Evolutionary conservation across 1,140 invertebrate species (phyloP), one percentile per base, ranked within the genome.

Genomic region (Saccostrea cuccullata): DNA sequence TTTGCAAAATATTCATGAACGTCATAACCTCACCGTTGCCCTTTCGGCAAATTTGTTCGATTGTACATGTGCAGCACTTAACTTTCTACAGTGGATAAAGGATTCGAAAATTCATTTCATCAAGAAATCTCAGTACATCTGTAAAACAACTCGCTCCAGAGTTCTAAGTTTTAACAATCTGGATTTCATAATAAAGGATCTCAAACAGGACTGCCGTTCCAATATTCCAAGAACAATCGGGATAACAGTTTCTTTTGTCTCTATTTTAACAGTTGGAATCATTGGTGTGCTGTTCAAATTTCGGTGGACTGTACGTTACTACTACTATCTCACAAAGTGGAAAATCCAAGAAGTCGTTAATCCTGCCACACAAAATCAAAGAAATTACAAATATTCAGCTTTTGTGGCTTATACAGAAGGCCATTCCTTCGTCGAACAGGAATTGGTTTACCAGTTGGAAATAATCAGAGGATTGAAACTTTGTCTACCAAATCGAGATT

Each of bases 401-500:
- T 73, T 73, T 30, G 67, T 73, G n/a, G 13, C 26, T 20, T 73
- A 73, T 13, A 23, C 67, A 2, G 67, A 73, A 13, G 30, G 30
- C 5, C 26, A 73, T 73, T 73, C 67, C 26, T 73, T 73, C 67
- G 67, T 30, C 13, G 67, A 73, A 73, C n/a, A 11, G 12, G 67
- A 73, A 8, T 26, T 73, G 67, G 67, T 73, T 13, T 23, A 73
- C 26, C 67, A 73, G 1, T 30, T 73, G 12, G 67, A 73, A 26
- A 6, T 12, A 73, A 13, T 23, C 9, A 23, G 26, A 9, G 23
- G 23, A 26, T 23, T 73, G 23, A 23, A 73, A 30, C 23, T 73
- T 30, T 73, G 67, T 30, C 23, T 73, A 30, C 26, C 67, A 30
- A 73, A 73, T 73, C 67, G 67, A 36, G 67, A 73, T 23, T 73